Base-by-base conservation (phyloP, 64 coral and sea anemone genomes). In the Porites australiensis region DNA sequence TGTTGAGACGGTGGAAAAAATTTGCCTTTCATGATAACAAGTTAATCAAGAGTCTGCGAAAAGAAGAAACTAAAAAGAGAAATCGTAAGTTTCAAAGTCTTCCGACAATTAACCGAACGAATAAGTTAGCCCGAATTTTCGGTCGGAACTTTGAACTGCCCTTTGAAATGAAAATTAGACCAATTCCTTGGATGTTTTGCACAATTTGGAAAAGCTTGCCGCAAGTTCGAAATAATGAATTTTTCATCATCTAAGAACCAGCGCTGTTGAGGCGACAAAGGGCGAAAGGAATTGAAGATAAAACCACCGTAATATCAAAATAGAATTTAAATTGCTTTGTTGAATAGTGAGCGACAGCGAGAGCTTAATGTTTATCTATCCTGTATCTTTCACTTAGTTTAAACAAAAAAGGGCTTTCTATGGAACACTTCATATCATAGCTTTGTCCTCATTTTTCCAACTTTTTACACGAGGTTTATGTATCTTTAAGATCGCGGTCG, bases 161-260 rank as follows among this genome's bases (percentile, higher is more conserved):
- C 62, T 84, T 84, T 84, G 81, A 84, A 84, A 84, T 84, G 44
- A 84, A 84, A 84, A 84, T 84, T 67, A 84, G 81, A 68, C 81
- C 81, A 63, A 84, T 84, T 84, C 58, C 45, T 84, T 6, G 64
- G 47, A 84, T 84, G 63, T 44, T 84, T 84, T 66, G 81, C 62
- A 27, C 81, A 68, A 84, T 84, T 67, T 84, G 81, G 63, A 84
- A 84, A 84, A 84, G 81, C 81, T 84, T 68, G 81, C 81, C 81
- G 81, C 81, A 65, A 84, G 62, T 44, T 48, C 44, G 16, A 69
- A 4, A 9, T 50, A 52, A 84, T 84, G 81, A 84, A 84, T 84
- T 84, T 84, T 84, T 84, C 81, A 84, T 84, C 81, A 84, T 19
- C 47, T 37, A 37, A 37, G 13, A 64, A 69, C 61, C 47, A 69